These are phyloP conservation scores for Dolichallabes microphthalmus DNA, from an alignment of 2,113 vertebrate genomes.

Conservation along the genomic window DNA sequence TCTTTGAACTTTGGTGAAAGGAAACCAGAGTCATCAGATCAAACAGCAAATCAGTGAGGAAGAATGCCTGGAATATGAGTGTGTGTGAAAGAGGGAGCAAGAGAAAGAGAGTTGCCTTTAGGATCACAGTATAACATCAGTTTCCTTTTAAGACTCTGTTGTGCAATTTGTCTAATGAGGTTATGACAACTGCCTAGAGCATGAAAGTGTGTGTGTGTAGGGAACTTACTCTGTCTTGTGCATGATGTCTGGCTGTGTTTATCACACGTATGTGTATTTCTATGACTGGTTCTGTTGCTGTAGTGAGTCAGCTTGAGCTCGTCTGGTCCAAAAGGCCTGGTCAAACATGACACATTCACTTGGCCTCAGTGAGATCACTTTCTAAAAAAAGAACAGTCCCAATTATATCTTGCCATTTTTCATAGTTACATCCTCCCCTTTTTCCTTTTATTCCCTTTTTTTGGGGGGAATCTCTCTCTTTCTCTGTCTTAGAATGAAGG, in stretches of 20 bases:
- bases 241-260: slow-evolving; percentile 29
- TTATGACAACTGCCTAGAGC: not conserved
- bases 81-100: slow-evolving; percentile 13
- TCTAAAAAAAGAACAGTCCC: slow-evolving; percentile 71
- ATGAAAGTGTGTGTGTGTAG: slow-evolving; percentile 4
- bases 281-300: slow-evolving; percentile 14
- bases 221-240: not conserved
- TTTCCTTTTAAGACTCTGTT: slow-evolving; percentile 19
- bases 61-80: slow-evolving; percentile 32
- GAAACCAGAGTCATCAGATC: slow-evolving; percentile 46
- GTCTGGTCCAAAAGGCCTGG: slow-evolving; percentile 52
- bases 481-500: slow-evolving; percentile 23
- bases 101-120: not conserved
- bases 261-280: slow-evolving; percentile 24
- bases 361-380: slow-evolving; percentile 59
- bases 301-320: slow-evolving; percentile 37
- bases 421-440: slow-evolving; percentile 46
- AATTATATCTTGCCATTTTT: slow-evolving; percentile 67
- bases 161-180: not conserved
- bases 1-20: slow-evolving; percentile 39
- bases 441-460: not conserved
- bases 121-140: not conserved
- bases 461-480: slow-evolving; percentile 2
- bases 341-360: slow-evolving; percentile 64
- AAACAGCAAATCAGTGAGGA: slow-evolving; percentile 25